Percentiles rank a stretch among this genome's conserved stretches.
Evolutionary conservation across 2,797 vertebrate species (phyloP).

Genomic region (Peromyscus attwateri): DNA sequence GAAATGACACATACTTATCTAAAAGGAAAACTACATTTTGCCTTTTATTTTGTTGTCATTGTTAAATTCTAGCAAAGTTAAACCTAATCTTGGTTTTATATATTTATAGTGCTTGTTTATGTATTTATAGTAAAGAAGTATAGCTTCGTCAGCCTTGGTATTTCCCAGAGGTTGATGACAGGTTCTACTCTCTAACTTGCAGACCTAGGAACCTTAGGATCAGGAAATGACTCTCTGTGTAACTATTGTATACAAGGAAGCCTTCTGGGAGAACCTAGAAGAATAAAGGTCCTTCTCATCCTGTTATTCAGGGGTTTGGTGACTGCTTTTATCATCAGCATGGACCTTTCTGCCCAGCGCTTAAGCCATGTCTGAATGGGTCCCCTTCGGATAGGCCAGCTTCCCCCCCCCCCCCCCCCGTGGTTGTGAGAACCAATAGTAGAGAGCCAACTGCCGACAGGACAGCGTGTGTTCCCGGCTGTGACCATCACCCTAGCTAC

Average conservation of each 20-base stretch:
- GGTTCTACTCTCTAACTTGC: background rate
- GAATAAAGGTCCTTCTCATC: constrained; percentile 18
- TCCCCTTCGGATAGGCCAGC: background rate
- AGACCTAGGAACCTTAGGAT: background rate
- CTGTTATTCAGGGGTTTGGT: constrained; percentile 53
- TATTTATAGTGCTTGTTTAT: background rate
- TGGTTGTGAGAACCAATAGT: background rate
- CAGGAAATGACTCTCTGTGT: constrained; percentile 54
- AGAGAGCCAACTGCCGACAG: background rate
- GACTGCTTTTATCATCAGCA: constrained; percentile 42
- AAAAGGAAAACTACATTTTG: constrained; percentile 6
- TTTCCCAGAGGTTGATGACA: background rate
- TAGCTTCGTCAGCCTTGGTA: background rate
- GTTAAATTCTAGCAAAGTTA: constrained; percentile 45
- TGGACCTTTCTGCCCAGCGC: background rate
- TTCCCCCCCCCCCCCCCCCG: background rate
- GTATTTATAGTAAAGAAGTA: background rate
- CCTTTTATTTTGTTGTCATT: constrained; percentile 10
- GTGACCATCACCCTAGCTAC: background rate
- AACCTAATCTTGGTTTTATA: constrained; percentile 19
- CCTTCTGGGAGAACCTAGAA: constrained; percentile 25
- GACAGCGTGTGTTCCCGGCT: background rate
- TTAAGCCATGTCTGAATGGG: background rate
- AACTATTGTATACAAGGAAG: constrained; percentile 56
- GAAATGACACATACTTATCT: background rate